These are phyloP conservation scores for Doris montereyensis DNA, from an alignment of 2,888 invertebrate species.

Conservation along the genomic window DNA sequence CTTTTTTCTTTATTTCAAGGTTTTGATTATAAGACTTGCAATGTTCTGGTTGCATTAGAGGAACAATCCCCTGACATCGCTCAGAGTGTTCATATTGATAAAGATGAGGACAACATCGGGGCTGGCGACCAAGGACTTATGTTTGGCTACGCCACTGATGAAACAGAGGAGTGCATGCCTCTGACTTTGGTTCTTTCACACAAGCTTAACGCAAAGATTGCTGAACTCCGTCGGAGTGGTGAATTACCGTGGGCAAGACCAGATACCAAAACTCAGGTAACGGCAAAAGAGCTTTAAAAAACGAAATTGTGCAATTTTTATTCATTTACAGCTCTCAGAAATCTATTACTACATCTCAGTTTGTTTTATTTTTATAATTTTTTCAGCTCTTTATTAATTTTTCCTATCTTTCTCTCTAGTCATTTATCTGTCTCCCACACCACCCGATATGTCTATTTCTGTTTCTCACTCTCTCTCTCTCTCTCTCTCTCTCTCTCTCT, in stretches of 20 bases:
- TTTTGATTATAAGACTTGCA: conserved; percentile 99
- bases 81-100: conserved; percentile 84
- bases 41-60: conserved; percentile 96
- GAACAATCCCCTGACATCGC: conserved; percentile 73
- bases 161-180: conserved; percentile 74
- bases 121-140: conserved; percentile 74
- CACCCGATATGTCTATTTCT: too few species aligned
- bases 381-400: too few species aligned
- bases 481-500: too few species aligned
- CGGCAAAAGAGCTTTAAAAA: too few species aligned
- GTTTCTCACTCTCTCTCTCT: too few species aligned
- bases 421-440: too few species aligned
- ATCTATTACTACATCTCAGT: too few species aligned
- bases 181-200: conserved; percentile 73
- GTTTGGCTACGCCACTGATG: conserved; percentile 74
- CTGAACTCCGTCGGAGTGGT: conserved; percentile 69
- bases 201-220: conserved; percentile 70
- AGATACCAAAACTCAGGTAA: conserved; percentile 73
- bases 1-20: conserved; percentile 62
- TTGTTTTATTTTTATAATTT: too few species aligned
- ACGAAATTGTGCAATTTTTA: too few species aligned
- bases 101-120: conserved; percentile 71
- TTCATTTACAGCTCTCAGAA: too few species aligned
- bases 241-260: conserved; percentile 71
- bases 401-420: too few species aligned